These are phyloP conservation scores for Parauchenoglanis punctatus DNA, from an alignment of 2,797 vertebrate genomes.

Conservation along the genomic window DNA sequence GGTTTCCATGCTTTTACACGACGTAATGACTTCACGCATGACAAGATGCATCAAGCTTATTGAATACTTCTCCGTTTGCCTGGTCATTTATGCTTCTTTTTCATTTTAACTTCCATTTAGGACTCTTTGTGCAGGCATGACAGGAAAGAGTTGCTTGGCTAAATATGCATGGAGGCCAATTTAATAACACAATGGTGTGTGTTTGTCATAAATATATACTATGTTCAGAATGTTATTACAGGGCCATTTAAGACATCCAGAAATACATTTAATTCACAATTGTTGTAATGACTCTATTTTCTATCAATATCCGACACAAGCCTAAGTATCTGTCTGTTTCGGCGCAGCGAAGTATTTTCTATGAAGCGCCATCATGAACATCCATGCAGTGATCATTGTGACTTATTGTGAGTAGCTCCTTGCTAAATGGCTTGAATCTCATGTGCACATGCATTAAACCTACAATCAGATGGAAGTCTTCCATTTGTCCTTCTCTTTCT, in stretches of 20 bases:
- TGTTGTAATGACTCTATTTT: neutral
- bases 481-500: slow-evolving; percentile 30
- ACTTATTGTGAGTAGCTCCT: slow-evolving; percentile 10
- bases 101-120: neutral
- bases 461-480: slow-evolving; percentile 41
- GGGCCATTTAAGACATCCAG: neutral
- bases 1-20: slow-evolving; percentile 31
- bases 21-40: slow-evolving; percentile 40
- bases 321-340: neutral
- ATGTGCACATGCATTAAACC: slow-evolving; percentile 38
- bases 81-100: slow-evolving; percentile 28
- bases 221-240: neutral
- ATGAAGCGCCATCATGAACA: slow-evolving; percentile 21
- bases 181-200: neutral
- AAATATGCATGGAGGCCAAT: neutral
- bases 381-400: neutral
- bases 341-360: neutral
- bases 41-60: slow-evolving; percentile 35
- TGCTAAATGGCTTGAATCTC: slow-evolving; percentile 41
- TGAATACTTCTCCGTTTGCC: slow-evolving; percentile 39
- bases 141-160: neutral
- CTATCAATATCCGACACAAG: neutral
- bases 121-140: neutral
- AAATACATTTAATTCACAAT: neutral
- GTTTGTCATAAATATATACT: neutral